These are phyloP conservation scores for Melospiza georgiana DNA, from an alignment of 2,113 vertebrate species.

Conservation along the genomic window DNA sequence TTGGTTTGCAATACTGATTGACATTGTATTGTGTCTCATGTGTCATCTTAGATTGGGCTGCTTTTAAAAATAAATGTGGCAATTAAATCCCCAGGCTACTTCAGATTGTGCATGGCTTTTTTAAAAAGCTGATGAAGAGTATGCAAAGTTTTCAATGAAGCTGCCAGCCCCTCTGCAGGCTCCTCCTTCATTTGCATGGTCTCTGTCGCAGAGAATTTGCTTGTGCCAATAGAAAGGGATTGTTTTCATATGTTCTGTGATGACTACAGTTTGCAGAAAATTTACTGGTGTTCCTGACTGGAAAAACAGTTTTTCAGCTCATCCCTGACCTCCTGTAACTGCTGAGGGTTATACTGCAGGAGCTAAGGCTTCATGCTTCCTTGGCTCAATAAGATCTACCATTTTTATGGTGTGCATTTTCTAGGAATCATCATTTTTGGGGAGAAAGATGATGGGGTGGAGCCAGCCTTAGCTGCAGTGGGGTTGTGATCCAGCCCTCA, in stretches of 20 bases:
- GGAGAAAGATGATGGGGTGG: background rate
- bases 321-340: background rate
- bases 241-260: background rate
- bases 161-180: background rate
- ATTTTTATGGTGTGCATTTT: background rate
- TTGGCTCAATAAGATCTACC: background rate
- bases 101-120: background rate
- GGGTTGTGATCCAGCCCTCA: background rate
- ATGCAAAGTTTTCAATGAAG: background rate
- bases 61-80: constrained; percentile 34
- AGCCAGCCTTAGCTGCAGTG: background rate
- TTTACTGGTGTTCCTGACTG: background rate
- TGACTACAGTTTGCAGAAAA: background rate
- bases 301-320: background rate
- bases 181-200: background rate
- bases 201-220: background rate
- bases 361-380: background rate
- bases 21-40: background rate
- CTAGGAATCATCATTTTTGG: background rate
- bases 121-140: background rate
- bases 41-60: background rate
- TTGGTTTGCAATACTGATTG: constrained; percentile 1
- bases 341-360: background rate
- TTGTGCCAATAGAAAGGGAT: background rate
- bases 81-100: background rate